Base-by-base conservation (phyloP, 2,888 invertebrate species). In the Caradrina kadenii region DNA sequence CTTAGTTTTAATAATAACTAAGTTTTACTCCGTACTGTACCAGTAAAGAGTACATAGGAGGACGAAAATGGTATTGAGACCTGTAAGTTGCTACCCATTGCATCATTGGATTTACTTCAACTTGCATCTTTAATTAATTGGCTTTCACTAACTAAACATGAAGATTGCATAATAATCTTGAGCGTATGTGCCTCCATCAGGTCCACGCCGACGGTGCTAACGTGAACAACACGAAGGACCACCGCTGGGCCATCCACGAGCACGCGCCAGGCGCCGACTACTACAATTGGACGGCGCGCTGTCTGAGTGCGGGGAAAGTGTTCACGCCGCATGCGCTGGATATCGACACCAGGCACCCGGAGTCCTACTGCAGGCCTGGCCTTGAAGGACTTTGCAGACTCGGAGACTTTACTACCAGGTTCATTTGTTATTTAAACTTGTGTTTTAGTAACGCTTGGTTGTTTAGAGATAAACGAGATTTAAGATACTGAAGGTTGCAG, bases 281-380 rank as follows among this genome's bases (percentile, higher is more conserved):
- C 92, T 98, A 98, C 91, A 98, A 98, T 92, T 99, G 99, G 99
- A 97, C 98, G 39, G 97, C 96, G 54, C 95, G 99, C 49, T 99
- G 99, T 89, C 93, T 98, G 13, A 98, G 98, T 81, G 97, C 98
- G 0, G 98, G 98, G 7, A 89, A 88, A 0, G 88, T 94, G 64
- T 98, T 96, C 88, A 98, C 99, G 93, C 99, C 99, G 0, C 97
- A 97, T 83, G 96, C 97, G 81, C 97, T 97, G 31, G 96, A 97
- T 74, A 96, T 96, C 78, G 96, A 97, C 87, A 93, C 96, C 22
- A 92, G 96, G n/a, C 96, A 96, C 31, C 96, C 96, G 0, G 96
- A 97, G 80, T 91, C 94, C 45, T 96, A 96, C 81, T 98, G 98
- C 88, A 93, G 96, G 10, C 88, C 92, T 0, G 95, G 96, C 0